These are phyloP conservation scores for Corythornis vintsioides DNA, from an alignment of 2,113 vertebrate species.

Conservation along the genomic window DNA sequence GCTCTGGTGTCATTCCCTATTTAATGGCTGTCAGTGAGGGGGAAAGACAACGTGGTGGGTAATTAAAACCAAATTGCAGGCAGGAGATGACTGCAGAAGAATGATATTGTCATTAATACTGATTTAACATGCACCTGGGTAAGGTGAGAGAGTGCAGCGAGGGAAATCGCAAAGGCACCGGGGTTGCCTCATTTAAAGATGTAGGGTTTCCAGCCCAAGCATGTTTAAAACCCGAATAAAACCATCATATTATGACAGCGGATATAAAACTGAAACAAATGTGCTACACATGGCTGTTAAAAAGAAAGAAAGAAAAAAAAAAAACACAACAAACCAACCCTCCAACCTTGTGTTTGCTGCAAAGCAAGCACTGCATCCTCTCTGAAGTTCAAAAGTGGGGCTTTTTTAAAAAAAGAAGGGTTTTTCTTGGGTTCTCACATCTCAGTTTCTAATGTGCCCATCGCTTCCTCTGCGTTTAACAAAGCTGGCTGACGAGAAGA, in stretches of 20 bases:
- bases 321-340: neutral
- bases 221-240: conserved; percentile 78
- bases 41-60: conserved; percentile 89
- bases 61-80: conserved; percentile 96
- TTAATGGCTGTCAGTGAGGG: conserved; percentile 92
- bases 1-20: conserved; percentile 86
- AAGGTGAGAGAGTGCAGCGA: conserved; percentile 80
- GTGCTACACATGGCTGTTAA: conserved; percentile 71
- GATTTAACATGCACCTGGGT: conserved; percentile 90
- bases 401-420: neutral
- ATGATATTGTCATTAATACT: conserved; percentile 92
- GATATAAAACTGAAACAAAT: conserved; percentile 80
- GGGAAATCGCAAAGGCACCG: conserved; percentile 74
- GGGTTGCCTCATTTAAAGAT: conserved; percentile 78
- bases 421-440: conserved; percentile 3
- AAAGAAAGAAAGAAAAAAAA: neutral
- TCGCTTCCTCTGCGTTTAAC: conserved; percentile 45
- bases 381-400: conserved; percentile 73
- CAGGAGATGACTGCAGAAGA: conserved; percentile 91
- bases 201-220: conserved; percentile 72
- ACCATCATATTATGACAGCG: conserved; percentile 78
- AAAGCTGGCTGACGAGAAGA: conserved; percentile 3
- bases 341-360: conserved; percentile 9
- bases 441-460: neutral
- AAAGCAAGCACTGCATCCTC: neutral